These are phyloP conservation scores for Thumatha senex DNA, from an alignment of 2,888 invertebrate genomes.

Conservation along the genomic window DNA sequence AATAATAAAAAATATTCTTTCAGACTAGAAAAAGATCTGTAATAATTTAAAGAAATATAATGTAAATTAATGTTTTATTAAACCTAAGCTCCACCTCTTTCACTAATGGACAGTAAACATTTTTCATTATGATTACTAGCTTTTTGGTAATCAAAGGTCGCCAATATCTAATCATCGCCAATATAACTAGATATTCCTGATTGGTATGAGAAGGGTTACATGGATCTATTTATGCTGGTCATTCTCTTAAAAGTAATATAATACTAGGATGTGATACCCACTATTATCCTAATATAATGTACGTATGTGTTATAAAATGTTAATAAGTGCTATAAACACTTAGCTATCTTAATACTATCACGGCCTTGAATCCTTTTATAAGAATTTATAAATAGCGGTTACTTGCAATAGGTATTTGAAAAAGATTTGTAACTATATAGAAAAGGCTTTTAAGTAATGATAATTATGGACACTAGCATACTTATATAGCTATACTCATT, in stretches of 20 bases:
- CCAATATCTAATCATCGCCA: conserved; percentile 33
- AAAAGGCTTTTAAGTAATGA: conserved; percentile 39
- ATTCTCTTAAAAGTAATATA: conserved; percentile 31
- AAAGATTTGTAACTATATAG: conserved; percentile 31
- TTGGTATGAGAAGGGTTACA: conserved; percentile 25
- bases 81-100: conserved; percentile 39
- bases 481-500: not conserved
- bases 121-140: conserved; percentile 46
- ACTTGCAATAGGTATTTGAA: conserved; percentile 32
- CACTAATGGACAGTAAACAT: conserved; percentile 59
- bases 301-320: conserved; percentile 58
- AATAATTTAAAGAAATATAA: conserved; percentile 11
- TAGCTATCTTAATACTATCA: conserved; percentile 68
- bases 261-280: conserved; percentile 48
- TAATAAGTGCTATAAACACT: conserved; percentile 64
- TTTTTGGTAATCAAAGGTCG: conserved; percentile 46
- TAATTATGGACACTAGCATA: conserved; percentile 22
- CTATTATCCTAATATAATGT: conserved; percentile 47
- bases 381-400: conserved; percentile 44
- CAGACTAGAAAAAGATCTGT: too few species aligned
- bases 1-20: too few species aligned
- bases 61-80: conserved; percentile 20
- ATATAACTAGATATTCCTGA: conserved; percentile 30
- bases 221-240: conserved; percentile 36
- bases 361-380: conserved; percentile 68